Percentiles rank a stretch among this genome's conserved stretches.
Conservation (phyloP, 2,888 invertebrate genomes). For the Biston stratarius region DNA sequence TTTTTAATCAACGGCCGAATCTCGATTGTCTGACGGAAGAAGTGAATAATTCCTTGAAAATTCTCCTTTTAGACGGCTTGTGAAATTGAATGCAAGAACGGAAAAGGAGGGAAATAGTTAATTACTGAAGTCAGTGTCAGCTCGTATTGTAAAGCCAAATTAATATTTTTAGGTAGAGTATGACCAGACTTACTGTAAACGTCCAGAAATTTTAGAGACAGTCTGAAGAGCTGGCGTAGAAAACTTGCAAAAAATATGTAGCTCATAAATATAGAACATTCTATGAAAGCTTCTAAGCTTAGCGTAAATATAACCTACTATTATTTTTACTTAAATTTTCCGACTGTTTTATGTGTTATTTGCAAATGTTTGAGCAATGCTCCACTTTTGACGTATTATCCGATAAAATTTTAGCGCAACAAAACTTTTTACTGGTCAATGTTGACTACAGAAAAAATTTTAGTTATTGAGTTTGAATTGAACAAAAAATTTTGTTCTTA, state of each 20-base stretch:
- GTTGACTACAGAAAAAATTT: no score
- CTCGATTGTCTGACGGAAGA: conserved; percentile 48
- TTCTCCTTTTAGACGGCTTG: conserved; percentile 13
- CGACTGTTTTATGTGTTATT: no score
- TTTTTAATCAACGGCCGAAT: conserved; percentile 65
- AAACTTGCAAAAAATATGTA: not conserved
- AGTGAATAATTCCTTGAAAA: conserved; percentile 45
- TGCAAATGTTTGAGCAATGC: no score
- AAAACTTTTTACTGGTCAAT: no score
- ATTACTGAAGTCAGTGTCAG: conserved; percentile 30
- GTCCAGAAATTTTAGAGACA: not conserved
- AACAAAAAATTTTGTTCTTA: no score
- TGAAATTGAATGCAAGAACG: conserved; percentile 25
- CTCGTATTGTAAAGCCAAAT: not conserved
- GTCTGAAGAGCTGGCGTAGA: no score
- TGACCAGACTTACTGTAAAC: not conserved
- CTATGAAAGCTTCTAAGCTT: no score
- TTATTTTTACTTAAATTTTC: no score
- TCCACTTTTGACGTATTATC: no score
- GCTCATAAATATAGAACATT: not conserved
- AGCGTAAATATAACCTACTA: no score
- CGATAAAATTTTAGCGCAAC: no score
- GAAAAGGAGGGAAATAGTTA: conserved; percentile 24
- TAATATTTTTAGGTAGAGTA: not conserved
- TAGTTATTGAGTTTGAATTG: no score